Base-by-base conservation (phyloP, 2,797 vertebrate genomes). In the Merluccius polli region DNA sequence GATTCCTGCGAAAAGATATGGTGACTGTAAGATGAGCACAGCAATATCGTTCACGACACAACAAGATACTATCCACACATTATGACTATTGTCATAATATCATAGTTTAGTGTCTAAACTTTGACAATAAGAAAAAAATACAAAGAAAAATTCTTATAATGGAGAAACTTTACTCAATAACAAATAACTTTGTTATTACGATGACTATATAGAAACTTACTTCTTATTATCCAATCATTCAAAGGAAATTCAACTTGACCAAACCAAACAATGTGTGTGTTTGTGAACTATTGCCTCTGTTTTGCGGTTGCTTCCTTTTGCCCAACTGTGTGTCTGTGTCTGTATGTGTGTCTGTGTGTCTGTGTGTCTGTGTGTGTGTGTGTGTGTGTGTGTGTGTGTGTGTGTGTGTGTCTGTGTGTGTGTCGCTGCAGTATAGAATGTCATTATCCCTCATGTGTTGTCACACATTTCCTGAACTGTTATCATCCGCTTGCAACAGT, bases 1-100 rank as follows among this genome's bases (percentile, higher is more conserved):
- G 80, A 96, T 87, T 71, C 92, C 97, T 99, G 90, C 76, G 78
- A 48, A 48, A 69, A 77, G 78, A 27, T 4, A 11, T 35, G 59
- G 59, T 9, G 6, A 18, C 31, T 65, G n/a, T 18, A 30, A 18
- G 16, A 18, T 18, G 0, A 69, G 15, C 31, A 69, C 67, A 6
- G 15, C 31, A 29, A 16, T 15, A 2, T 24, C 44, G 3, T 35
- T 8, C 33, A 35, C 33, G 33, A 35, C 52, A 24, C 52, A 24
- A 9, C 52, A 12, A 3, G 27, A 65, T 27, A 65, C 59, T 27
- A 27, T 65, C 59, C 10, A 12, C 3, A 65, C 8, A 65, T 27
- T 65, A 65, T 11, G 59, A 27, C 59, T 27, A 0, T 21, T 21
- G 16, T 52, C 44, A 8, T 21, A 18, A 1, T 44, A 3, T 21